Percentiles rank a stretch among this genome's conserved stretches.
Conservation (phyloP, 2,113 vertebrate genomes). For the Stercorarius parasiticus region DNA sequence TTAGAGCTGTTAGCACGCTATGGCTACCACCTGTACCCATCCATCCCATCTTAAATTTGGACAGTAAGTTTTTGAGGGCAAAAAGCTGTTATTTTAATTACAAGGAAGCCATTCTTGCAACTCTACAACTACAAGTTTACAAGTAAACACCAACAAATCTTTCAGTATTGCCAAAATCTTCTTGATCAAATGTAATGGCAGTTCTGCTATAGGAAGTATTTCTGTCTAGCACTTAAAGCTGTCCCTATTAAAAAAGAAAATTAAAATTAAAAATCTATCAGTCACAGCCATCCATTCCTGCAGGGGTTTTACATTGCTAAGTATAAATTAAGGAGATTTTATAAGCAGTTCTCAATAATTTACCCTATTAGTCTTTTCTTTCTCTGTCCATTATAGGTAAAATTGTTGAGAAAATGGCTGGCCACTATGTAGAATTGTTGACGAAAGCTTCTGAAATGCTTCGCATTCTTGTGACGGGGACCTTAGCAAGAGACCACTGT, state of each 20-base stretch:
- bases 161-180: not conserved
- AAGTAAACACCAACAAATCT: not conserved
- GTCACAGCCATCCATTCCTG: not conserved
- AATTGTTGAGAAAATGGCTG: not conserved
- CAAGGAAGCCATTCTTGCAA: not conserved
- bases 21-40: not conserved
- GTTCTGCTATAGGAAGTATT: not conserved
- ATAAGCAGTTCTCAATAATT: not conserved
- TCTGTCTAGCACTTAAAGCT: not conserved
- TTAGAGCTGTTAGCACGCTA: not conserved
- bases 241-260: not conserved
- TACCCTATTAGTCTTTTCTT: not conserved
- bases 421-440: not conserved
- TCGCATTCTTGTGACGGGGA: slow-evolving; percentile 3
- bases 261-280: not conserved
- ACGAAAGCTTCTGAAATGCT: not conserved
- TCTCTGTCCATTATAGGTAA: not conserved
- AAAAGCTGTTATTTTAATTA: not conserved
- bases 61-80: not conserved
- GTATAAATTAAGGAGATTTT: not conserved
- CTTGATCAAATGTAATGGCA: not conserved
- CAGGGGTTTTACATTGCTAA: not conserved
- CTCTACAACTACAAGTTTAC: not conserved
- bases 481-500: not conserved
- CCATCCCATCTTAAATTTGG: not conserved